phyloP scores from a whole-genome alignment of 2,797 vertebrate species.

The Notolabrus celidotus region DNA sequence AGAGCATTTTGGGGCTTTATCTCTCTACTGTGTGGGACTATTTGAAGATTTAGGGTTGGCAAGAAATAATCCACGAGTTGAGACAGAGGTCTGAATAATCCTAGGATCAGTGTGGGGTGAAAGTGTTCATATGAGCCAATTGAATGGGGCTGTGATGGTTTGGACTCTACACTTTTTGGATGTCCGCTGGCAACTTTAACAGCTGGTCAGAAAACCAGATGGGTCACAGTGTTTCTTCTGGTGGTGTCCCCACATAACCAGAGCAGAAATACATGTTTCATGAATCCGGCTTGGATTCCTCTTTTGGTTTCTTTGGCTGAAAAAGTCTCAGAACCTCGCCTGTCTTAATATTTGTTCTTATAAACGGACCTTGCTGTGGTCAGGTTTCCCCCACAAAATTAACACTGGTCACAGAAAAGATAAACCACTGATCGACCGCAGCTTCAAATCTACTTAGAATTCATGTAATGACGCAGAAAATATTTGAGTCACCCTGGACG shows the following conservation, averaged over 20 bases:
- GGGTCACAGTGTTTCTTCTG: conserved; percentile 34
- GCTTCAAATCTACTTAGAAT: conserved; percentile 57
- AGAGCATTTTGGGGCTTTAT: too few relatives aligned
- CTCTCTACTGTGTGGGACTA: too few relatives aligned
- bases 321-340: conserved; percentile 40
- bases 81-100: neutral
- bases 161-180: neutral
- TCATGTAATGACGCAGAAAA: conserved; percentile 45
- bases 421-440: conserved; percentile 64
- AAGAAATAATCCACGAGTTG: neutral
- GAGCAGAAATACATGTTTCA: conserved; percentile 45
- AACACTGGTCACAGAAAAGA: conserved; percentile 67
- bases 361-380: conserved; percentile 63
- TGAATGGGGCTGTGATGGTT: conserved; percentile 8
- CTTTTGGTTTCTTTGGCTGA: conserved; percentile 54
- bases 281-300: conserved; percentile 38
- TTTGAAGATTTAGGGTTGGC: too few relatives aligned
- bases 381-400: conserved; percentile 64
- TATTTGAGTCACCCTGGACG: conserved; percentile 23
- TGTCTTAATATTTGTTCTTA: conserved; percentile 60
- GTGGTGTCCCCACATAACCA: conserved; percentile 57
- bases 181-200: conserved; percentile 22
- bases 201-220: conserved; percentile 47
- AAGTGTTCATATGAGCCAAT: neutral
- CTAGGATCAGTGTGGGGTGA: neutral